These are phyloP conservation scores for Pedionomus torquatus DNA, from an alignment of 2,113 vertebrate species.

Conservation along the genomic window DNA sequence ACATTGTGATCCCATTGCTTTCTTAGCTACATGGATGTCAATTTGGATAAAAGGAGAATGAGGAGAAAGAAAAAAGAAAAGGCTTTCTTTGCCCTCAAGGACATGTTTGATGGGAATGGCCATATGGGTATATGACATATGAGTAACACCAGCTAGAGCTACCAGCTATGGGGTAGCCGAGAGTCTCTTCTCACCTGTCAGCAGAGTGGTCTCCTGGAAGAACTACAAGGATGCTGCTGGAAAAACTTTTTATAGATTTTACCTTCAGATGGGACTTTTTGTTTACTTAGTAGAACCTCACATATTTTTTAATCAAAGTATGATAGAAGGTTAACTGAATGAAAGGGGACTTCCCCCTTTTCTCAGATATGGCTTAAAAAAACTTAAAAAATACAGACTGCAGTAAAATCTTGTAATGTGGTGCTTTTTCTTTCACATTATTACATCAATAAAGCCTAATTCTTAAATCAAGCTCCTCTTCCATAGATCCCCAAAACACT, in stretches of 20 bases:
- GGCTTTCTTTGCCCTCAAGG: background rate
- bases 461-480: background rate
- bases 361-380: background rate
- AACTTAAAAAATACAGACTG: background rate
- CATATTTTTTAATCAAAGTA: background rate
- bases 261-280: background rate
- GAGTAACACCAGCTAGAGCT: background rate
- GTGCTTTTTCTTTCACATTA: background rate
- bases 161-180: fast-evolving
- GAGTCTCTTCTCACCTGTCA: background rate
- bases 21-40: background rate
- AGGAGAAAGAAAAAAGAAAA: background rate
- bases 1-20: background rate
- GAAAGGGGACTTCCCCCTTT: background rate
- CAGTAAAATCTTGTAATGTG: background rate
- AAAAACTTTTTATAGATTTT: background rate
- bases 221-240: background rate
- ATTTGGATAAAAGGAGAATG: too few species aligned
- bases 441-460: background rate
- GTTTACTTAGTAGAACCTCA: background rate
- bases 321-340: background rate
- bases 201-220: background rate
- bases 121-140: background rate
- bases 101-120: background rate
- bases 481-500: background rate